Base-by-base conservation (phyloP, 92 coral and sea anemone genomes). In the Pocillopora meandrina region DNA sequence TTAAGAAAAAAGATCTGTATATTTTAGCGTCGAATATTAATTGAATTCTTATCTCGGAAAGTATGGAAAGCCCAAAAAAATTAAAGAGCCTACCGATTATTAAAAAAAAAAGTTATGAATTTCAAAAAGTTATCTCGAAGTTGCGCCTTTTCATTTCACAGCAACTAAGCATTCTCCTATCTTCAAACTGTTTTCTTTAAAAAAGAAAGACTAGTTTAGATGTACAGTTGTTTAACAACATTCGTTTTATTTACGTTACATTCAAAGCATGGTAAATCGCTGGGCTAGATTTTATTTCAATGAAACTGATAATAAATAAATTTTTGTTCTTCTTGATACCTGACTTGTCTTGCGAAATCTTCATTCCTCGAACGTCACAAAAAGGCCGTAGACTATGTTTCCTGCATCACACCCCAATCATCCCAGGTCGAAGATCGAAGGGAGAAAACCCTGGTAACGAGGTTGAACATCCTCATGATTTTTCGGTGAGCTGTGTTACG, bases 281-380 rank as follows among this genome's bases (percentile, higher is more conserved):
- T 76, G 80, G 69, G 80, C 70, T 70, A 35, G 65, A 65, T 78
- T 58, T 65, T 75, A 75, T 65, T 49, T 77, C 80, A 14, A 78
- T 78, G 52, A 78, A 78, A 21, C 31, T 11, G 65, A 64, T 64
- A 78, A 78, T 21, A 52, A 78, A 78, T 14, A 21, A 36, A n/a
- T 0, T 63, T 77, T 65, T 60, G 62, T 49, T 15, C 61, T 12
- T 63, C 17, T 3, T 36, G 36, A 16, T 77, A 31, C 17, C 8
- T 23, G 23, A 47, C 1, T 19, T 59, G 62, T 59, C 14, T 59
- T 59, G 3, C 3, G 0, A 12, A 12, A 12, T 3, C 8, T 42
- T 42, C 52, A 42, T 42, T 42, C 4, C 52, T 42, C 8, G 52
- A 7, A 42, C 4, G 52, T 42, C 52, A 42, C 52, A 7, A 42